phyloP scores from a whole-genome alignment of 2,797 vertebrate genomes.

The Lateolabrax maculatus region DNA sequence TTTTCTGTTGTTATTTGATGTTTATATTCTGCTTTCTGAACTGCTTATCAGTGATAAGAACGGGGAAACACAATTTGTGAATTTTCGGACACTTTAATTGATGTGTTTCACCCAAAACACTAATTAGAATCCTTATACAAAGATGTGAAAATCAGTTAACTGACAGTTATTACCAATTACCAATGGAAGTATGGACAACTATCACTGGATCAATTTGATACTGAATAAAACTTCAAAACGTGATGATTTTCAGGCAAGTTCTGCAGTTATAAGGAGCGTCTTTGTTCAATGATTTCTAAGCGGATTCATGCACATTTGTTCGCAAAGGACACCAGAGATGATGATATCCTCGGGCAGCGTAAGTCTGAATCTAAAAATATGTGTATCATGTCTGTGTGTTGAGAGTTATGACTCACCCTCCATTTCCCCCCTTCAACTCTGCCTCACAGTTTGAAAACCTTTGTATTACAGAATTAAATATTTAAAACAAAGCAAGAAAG shows the following conservation, averaged over 20 bases:
- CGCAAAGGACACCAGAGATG: neutral
- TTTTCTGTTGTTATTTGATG: too few species aligned
- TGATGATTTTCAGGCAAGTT: neutral
- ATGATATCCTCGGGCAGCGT: neutral
- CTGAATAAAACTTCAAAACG: neutral
- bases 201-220: neutral
- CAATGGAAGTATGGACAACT: too few species aligned
- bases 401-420: neutral
- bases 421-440: neutral
- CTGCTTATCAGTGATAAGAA: too few species aligned
- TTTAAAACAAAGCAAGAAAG: neutral
- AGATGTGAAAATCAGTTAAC: too few species aligned
- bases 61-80: too few species aligned
- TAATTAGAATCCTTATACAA: too few species aligned
- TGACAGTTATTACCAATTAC: too few species aligned
- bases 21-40: too few species aligned
- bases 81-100: too few species aligned
- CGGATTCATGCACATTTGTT: neutral
- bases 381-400: neutral
- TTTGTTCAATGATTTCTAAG: neutral
- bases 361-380: constrained; percentile 17
- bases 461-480: neutral
- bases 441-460: neutral
- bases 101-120: too few species aligned
- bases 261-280: neutral